Evolutionary conservation across 2,888 invertebrate species (phyloP).

Genomic region (Auanema sp.): DNA sequence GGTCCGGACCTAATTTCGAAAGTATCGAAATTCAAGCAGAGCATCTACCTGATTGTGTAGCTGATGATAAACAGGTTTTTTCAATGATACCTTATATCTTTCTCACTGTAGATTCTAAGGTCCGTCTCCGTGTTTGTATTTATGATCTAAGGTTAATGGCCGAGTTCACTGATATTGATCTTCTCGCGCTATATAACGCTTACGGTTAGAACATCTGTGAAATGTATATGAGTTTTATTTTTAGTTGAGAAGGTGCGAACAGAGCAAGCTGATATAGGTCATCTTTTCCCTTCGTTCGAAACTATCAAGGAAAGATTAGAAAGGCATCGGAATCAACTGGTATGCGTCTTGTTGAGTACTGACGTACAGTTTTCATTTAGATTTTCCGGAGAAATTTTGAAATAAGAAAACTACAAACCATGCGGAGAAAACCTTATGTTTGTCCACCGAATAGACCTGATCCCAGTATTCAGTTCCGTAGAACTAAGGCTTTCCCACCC

Average conservation of each 20-base stretch:
- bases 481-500: constrained; percentile 39
- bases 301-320: constrained; percentile 17
- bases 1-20: constrained; percentile 27
- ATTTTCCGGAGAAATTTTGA: constrained; percentile 32
- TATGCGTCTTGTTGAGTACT: constrained; percentile 4
- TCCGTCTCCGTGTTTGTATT: constrained; percentile 36
- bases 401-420: constrained; percentile 3
- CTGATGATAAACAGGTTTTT: constrained; percentile 31
- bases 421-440: background rate
- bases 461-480: constrained; percentile 16
- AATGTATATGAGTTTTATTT: background rate
- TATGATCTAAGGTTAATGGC: constrained; percentile 43
- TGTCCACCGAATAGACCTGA: background rate
- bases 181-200: constrained; percentile 21
- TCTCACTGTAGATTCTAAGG: constrained; percentile 12
- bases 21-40: constrained; percentile 21
- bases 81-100: constrained; percentile 1
- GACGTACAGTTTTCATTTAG: constrained; percentile 8
- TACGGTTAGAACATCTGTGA: constrained; percentile 16
- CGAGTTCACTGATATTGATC: constrained; percentile 41
- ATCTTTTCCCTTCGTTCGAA: constrained; percentile 24
- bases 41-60: constrained; percentile 22
- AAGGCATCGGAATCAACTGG: constrained; percentile 30
- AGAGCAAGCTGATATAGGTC: constrained; percentile 22
- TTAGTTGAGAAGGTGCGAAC: constrained; percentile 12